A percentile compares a stretch with the other conserved stretches of the same genome.
Conservation (phyloP, 2,888 invertebrate species). For the Nasonovia ribisnigri region DNA sequence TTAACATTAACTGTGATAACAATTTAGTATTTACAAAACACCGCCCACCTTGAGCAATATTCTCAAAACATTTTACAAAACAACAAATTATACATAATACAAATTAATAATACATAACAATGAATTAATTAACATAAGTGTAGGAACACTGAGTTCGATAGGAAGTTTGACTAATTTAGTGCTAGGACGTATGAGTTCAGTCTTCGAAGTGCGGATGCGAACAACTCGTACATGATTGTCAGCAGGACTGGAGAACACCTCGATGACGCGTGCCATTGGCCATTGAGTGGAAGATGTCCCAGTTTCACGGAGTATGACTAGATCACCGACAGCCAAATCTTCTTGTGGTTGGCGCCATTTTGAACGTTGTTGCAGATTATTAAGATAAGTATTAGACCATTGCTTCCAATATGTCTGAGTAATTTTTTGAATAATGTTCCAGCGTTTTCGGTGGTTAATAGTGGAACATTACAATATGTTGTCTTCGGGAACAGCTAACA, state of each 20-base stretch:
- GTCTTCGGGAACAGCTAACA: not conserved
- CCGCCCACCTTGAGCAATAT: too few species aligned
- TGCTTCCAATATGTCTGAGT: not conserved
- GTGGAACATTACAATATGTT: not conserved
- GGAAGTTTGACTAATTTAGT: not conserved
- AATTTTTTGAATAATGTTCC: not conserved
- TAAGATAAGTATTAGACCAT: not conserved
- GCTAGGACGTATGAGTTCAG: not conserved
- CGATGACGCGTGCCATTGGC: not conserved
- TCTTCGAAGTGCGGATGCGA: not conserved
- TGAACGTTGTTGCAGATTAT: not conserved
- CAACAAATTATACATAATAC: too few species aligned
- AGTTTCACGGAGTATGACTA: not conserved
- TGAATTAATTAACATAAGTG: too few species aligned
- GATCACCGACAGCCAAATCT: not conserved
- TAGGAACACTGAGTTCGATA: too few species aligned
- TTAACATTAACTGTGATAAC: too few species aligned
- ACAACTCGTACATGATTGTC: not conserved
- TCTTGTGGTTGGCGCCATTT: not conserved
- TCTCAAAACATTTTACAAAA: too few species aligned
- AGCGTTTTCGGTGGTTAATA: not conserved
- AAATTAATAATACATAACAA: too few species aligned
- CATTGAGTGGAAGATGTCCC: not conserved
- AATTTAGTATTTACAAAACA: too few species aligned
- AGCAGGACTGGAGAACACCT: not conserved